Base-by-base conservation (phyloP, 1,140 invertebrate species). In the Drosophila funebris region DNA sequence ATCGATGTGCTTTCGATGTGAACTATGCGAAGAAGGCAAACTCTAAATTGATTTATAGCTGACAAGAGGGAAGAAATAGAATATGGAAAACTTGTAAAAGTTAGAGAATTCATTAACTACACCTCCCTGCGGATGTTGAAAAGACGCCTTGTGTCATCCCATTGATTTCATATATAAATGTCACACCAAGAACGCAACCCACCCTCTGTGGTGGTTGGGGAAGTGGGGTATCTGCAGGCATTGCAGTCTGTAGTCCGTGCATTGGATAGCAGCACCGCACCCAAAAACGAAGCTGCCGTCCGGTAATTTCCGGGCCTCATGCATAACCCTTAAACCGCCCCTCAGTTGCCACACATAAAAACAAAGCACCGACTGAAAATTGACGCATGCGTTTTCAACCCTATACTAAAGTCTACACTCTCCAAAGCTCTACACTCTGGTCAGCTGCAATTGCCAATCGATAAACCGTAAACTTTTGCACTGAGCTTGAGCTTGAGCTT, bases 361-460 rank as follows among this genome's bases (percentile, higher is more conserved):
- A 33, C 53, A 54, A 41, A 53, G 52, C 46, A 24, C 24, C 33
- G 36, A 60, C 27, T 52, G 31, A 18, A 56, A 29, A n/a, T 57
- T 48, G 56, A 41, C 70, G 83, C 82, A 88, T 82, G 83, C 82
- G 82, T 48, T 8, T 4, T 27, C 56, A 36, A 33, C 33, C 16
- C 33, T 29, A 1, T 11, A 33, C 20, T 4, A 22, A 36, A 61
- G 16, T 56, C 53, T 56, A 56, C 16, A 31, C 14, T 33, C n/a
- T 27, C 5, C 37, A 33, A 46, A 43, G 24, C 13, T 74, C 68
- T 64, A 66, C 69, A 69, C 46, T 14, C 3, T 36, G 60, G 70
- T 82, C 78, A 87, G 77, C 82, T 88, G 83, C 74, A 75, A 27
- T 39, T 29, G 64, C 24, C 24, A 87, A 87, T 85, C 78, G 78